Evolutionary conservation across 2,797 vertebrate species (phyloP), one percentile per base, ranked within the genome.

Genomic region (Cygnus olor): DNA sequence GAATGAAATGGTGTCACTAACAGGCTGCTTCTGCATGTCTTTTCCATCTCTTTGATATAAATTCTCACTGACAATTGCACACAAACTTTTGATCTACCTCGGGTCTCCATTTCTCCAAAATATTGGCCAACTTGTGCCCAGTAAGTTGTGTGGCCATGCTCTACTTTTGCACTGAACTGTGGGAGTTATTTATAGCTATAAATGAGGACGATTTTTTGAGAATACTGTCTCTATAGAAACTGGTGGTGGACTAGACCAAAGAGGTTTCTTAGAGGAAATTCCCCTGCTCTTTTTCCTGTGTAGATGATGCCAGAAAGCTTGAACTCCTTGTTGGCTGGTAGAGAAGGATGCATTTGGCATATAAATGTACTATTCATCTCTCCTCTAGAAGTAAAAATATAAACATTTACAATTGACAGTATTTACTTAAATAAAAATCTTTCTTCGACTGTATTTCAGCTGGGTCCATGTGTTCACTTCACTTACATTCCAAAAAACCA

Each of bases 201-300:
- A 87, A 94, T 81, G 65, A 94, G 51, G 81, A 96, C 53, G 61
- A 83, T 74, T 96, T 96, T 96, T 95, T 93, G 79, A 85, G 93
- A 91, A 80, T 63, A 80, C 66, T 60, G 86, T 97, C 93, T 97
- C 93, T 97, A 85, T 95, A 97, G 96, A 96, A 97, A 97, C 91
- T 90, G 72, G 72, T 87, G 64, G 34, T 71, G n/a, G 69, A 88
- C 81, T 94, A 93, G 90, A 96, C 61, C 83, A 80, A 90, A 90
- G 80, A 95, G 64, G 57, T 85, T 90, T 92, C 69, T 90, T 72
- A 89, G 79, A 85, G 76, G 81, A 96, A 93, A 93, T 79, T 87
- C 79, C 42, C 42, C 51, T 73, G 53, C 38, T 90, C 65, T 79
- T 82, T 89, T 93, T 21, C 63, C 34, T 83, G 82, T 1, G 0